Evolutionary conservation across 2,888 invertebrate genomes (phyloP), one percentile per base, ranked within the genome.

Genomic region (Gerris lacustris): DNA sequence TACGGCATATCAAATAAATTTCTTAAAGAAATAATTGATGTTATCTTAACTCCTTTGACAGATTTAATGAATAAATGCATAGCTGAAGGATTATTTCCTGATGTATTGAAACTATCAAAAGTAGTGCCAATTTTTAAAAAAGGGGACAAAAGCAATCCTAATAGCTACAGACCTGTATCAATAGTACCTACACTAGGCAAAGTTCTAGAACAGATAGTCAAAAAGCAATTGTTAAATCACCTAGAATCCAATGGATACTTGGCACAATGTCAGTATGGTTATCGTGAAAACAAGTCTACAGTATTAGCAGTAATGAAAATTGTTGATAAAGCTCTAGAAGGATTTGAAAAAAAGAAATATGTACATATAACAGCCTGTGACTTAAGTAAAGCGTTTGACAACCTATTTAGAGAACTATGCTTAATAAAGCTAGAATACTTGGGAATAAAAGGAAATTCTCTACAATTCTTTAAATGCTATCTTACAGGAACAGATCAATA

Each of bases 51-150:
- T 55, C 11, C 9, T 9, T 15, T 11, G 15, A 11, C 55, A 55
- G 11, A 11, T 55, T 55, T 55, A 55, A 11, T 55, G 9, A 55
- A 15, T 55, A 9, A 55, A 55, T 55, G 11, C 11, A 9, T 55
- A 15, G 11, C 55, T 55, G 55, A 55, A 15, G 15, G 55, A 55
- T 9, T 9, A 15, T 55, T 55, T 55, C 55, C 55, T 15, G 55
- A 55, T 55, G 55, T 15, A 11, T 55, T 55, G 9, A 11, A 55
- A 55, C 9, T 55, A 11, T 11, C 55, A 9, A 55, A 15, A 15
- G 55, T 55, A 55, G 55, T 55, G 55, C 55, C 55, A 55, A 15
- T 55, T 55, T 55, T 55, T 55, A 55, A 55, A 55, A 55, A 55
- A 55, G 55, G 55, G 9, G 55, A 55, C 15, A 15, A 9, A 55